Evolutionary conservation across 2,797 vertebrate species (phyloP).

Genomic region (Phrynocephalus guinanensis): DNA sequence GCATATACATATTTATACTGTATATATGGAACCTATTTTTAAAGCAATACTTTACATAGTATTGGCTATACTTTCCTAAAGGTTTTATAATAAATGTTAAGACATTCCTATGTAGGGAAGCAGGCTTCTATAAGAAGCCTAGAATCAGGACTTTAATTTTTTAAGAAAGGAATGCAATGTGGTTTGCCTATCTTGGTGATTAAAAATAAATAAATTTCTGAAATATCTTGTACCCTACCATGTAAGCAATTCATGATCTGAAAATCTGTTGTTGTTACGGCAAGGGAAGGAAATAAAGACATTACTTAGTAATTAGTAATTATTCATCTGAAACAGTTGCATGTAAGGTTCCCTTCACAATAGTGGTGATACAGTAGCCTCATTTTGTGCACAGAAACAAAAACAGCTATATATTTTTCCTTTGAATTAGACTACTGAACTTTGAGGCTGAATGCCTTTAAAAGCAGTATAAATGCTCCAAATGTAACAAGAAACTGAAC

Average conservation of each 20-base stretch:
- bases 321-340: slow-evolving; percentile 6
- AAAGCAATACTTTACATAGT: slow-evolving; percentile 75
- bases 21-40: slow-evolving; percentile 67
- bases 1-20: slow-evolving; percentile 59
- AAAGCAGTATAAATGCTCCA: slow-evolving; percentile 1
- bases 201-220: background rate
- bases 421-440: background rate
- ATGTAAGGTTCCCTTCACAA: background rate
- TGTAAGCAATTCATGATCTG: slow-evolving; percentile 53
- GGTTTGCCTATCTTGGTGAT: slow-evolving; percentile 24
- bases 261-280: slow-evolving; percentile 3
- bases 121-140: slow-evolving; percentile 68
- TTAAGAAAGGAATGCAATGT: slow-evolving; percentile 48
- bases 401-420: background rate
- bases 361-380: background rate
- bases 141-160: slow-evolving; percentile 61
- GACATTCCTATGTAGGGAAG: slow-evolving; percentile 63
- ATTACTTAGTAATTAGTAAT: slow-evolving; percentile 4
- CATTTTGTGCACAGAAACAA: background rate
- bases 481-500: background rate
- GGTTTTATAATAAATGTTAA: slow-evolving; percentile 73
- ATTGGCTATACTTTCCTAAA: slow-evolving; percentile 79
- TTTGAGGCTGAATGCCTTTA: background rate
- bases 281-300: background rate
- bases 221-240: background rate